These are phyloP conservation scores for Pseudochromis fuscus DNA, from an alignment of 2,797 vertebrate species.

Conservation along the genomic window DNA sequence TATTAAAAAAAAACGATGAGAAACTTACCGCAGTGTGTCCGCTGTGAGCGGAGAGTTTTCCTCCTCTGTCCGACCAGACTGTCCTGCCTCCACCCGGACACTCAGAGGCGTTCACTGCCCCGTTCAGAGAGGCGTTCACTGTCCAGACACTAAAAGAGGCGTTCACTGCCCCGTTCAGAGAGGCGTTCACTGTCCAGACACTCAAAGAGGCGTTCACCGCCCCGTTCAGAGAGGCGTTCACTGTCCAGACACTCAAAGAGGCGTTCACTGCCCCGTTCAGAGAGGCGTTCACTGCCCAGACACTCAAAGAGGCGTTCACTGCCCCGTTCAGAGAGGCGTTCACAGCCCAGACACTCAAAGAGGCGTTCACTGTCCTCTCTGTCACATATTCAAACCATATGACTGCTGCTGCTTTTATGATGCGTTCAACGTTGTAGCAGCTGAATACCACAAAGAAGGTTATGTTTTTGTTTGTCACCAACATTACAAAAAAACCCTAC, in stretches of 20 bases:
- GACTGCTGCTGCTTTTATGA: slow-evolving; percentile 15
- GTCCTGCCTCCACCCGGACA: slow-evolving; percentile 36
- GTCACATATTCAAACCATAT: slow-evolving; percentile 6
- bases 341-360: slow-evolving; percentile 20
- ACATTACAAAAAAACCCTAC: too few relatives aligned
- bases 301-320: too few relatives aligned
- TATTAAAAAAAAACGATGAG: background rate
- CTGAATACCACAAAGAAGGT: too few relatives aligned
- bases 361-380: slow-evolving; percentile 32
- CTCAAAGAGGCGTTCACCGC: too few relatives aligned
- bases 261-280: slow-evolving; percentile 32
- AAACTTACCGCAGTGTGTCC: slow-evolving; percentile 20
- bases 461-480: too few relatives aligned
- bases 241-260: too few relatives aligned
- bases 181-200: too few relatives aligned
- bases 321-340: slow-evolving; percentile 36
- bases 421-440: too few relatives aligned
- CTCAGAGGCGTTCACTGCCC: too few relatives aligned
- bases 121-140: slow-evolving; percentile 36
- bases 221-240: slow-evolving; percentile 34
- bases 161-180: slow-evolving; percentile 30
- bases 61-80: slow-evolving; percentile 17
- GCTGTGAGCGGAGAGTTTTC: background rate
- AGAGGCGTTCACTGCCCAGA: too few relatives aligned
- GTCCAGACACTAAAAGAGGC: too few relatives aligned